Percentiles rank a stretch among this genome's conserved stretches.
Evolutionary conservation across 2,797 vertebrate genomes (phyloP).

Genomic region (Anabas testudineus): DNA sequence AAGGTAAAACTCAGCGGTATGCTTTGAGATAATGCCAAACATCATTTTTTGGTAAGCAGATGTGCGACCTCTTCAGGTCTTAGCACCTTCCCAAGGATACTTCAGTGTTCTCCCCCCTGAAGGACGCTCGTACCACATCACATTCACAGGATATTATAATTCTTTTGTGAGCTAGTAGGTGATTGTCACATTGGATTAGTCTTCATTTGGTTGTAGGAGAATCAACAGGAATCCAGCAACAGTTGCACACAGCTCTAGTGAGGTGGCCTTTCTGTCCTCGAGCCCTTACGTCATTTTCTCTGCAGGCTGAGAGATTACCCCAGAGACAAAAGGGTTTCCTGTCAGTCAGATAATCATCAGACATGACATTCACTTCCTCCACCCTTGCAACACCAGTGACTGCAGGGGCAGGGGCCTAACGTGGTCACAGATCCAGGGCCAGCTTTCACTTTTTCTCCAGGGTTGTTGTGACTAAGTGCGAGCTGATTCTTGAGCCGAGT

Average conservation of each 20-base stretch:
- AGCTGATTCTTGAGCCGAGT: constrained; percentile 40
- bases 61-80: neutral
- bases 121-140: neutral
- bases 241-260: constrained; percentile 16
- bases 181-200: neutral
- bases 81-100: neutral
- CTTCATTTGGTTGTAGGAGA: constrained; percentile 6
- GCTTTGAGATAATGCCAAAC: neutral
- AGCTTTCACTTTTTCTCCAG: constrained; percentile 45
- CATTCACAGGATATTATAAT: neutral
- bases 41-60: constrained; percentile 6
- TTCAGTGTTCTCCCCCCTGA: neutral
- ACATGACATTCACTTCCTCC: constrained; percentile 67
- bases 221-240: constrained; percentile 39
- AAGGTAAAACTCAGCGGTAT: neutral
- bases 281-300: constrained; percentile 65
- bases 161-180: neutral
- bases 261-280: constrained; percentile 42
- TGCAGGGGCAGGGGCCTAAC: constrained; percentile 36
- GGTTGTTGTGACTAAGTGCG: constrained; percentile 34
- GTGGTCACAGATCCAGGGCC: constrained; percentile 22
- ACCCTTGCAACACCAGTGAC: constrained; percentile 33
- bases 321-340: constrained; percentile 76
- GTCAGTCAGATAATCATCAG: constrained; percentile 76
- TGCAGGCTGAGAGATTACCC: constrained; percentile 72